phyloP scores from a whole-genome alignment of 23 tunicate species.

The Ciona savignyi region DNA sequence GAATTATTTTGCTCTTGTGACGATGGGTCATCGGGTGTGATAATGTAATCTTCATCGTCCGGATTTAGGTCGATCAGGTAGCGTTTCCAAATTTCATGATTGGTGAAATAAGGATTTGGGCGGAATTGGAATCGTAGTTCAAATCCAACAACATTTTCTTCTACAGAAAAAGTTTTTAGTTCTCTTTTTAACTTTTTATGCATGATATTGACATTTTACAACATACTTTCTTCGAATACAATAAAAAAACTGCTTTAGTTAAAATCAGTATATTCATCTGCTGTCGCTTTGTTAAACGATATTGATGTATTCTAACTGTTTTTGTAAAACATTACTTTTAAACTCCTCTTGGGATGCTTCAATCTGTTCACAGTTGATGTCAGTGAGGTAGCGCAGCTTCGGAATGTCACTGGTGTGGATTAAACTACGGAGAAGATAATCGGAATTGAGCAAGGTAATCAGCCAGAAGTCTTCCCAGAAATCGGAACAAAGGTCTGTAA shows the following conservation, averaged over 20 bases:
- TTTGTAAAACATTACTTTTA: too few relatives aligned
- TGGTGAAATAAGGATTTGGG: constrained; percentile 41
- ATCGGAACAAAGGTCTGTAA: too few relatives aligned
- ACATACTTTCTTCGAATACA: too few relatives aligned
- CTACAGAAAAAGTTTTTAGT: too few relatives aligned
- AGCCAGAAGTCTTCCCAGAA: constrained; percentile 25
- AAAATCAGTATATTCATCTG: too few relatives aligned
- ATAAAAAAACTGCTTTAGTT: too few relatives aligned
- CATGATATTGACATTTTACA: too few relatives aligned
- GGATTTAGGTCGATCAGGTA: constrained; percentile 53
- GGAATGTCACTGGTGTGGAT: constrained; percentile 22
- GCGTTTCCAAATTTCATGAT: constrained; percentile 34
- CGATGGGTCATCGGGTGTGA: constrained; percentile 7
- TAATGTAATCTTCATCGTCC: constrained; percentile 34
- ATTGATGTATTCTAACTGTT: too few relatives aligned
- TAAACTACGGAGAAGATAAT: constrained; percentile 14
- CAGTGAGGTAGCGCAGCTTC: constrained; percentile 17
- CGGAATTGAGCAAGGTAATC: constrained; percentile 18
- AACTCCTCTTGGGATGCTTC: background rate
- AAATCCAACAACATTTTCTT: constrained; percentile 32
- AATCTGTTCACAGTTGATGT: constrained; percentile 1
- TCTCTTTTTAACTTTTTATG: too few relatives aligned
- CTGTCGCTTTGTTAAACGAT: too few relatives aligned
- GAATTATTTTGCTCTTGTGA: background rate
- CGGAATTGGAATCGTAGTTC: constrained; percentile 49